Conservation (phyloP, 2,113 vertebrate genomes). For the Pluvianellus socialis region DNA sequence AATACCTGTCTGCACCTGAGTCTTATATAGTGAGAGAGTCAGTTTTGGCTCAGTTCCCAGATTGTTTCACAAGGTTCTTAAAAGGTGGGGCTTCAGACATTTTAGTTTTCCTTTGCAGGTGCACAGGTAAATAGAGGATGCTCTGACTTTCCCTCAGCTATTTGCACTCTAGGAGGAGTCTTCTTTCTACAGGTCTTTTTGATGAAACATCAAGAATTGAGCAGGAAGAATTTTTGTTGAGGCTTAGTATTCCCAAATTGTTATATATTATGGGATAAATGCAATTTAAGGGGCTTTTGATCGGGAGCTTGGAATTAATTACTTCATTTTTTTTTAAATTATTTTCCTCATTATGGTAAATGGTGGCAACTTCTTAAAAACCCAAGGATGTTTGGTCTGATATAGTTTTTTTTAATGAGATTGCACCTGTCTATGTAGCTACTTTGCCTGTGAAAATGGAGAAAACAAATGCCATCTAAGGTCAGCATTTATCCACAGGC, state of each 20-base stretch:
- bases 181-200: neutral
- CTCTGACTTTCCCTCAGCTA: constrained; percentile 38
- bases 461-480: neutral
- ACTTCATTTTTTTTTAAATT: neutral
- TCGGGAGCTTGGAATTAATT: neutral
- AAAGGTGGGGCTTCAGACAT: constrained; percentile 58
- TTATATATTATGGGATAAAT: neutral
- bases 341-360: neutral
- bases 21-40: constrained; percentile 74
- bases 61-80: constrained; percentile 54
- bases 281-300: neutral
- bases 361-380: neutral
- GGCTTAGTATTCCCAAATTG: neutral
- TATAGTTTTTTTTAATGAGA: neutral
- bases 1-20: neutral
- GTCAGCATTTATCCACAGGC: neutral
- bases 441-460: neutral
- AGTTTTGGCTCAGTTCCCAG: constrained; percentile 66
- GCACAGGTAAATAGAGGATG: constrained; percentile 66
- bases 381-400: neutral
- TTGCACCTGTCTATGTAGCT: neutral
- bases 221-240: neutral
- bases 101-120: constrained; percentile 60
- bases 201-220: neutral
- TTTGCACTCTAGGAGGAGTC: constrained; percentile 70